Conservation (phyloP, 2,113 vertebrate genomes). For the Leiothrix lutea region DNA sequence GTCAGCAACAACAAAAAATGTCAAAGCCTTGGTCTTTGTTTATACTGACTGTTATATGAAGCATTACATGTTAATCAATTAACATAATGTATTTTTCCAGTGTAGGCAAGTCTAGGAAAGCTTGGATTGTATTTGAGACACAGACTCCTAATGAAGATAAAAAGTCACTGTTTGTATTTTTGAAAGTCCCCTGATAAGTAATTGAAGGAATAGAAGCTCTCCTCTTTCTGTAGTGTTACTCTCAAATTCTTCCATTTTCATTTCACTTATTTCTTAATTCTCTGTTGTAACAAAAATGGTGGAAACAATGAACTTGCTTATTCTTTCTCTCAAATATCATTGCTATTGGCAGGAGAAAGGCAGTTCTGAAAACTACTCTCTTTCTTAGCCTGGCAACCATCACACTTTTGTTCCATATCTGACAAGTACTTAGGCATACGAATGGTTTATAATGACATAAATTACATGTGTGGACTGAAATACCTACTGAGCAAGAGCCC, state of each 20-base stretch:
- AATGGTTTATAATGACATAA: neutral
- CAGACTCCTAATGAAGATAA: neutral
- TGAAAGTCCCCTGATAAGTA: neutral
- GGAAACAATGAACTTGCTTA: neutral
- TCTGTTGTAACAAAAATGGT: neutral
- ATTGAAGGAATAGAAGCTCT: neutral
- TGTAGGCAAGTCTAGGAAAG: neutral
- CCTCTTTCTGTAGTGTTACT: neutral
- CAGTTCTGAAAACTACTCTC: neutral
- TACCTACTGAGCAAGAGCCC: neutral
- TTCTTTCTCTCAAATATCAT: neutral
- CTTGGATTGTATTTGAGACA: neutral
- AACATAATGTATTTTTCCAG: conserved; percentile 3
- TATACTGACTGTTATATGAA: neutral
- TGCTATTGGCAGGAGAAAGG: neutral
- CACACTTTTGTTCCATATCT: neutral
- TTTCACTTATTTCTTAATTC: neutral
- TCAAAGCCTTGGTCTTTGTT: conserved; percentile 3
- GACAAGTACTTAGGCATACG: neutral
- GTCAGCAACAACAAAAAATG: neutral
- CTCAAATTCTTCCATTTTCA: neutral
- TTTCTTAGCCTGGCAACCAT: neutral
- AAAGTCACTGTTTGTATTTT: neutral
- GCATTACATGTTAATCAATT: neutral
- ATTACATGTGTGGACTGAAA: neutral